These are phyloP conservation scores for Trematocara nigrifrons DNA, from an alignment of 2,113 vertebrate species.

Conservation along the genomic window DNA sequence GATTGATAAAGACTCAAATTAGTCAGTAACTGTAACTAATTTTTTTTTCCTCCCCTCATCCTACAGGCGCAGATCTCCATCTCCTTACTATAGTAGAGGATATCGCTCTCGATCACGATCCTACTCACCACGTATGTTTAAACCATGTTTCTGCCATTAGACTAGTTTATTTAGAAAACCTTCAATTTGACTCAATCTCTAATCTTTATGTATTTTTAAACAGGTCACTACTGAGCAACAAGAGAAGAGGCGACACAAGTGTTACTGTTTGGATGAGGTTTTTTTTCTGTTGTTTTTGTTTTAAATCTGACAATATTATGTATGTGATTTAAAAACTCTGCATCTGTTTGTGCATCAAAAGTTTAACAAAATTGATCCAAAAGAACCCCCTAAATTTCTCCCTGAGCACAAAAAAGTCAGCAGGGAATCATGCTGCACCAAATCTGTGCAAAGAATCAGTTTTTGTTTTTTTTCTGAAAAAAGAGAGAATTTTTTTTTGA, in stretches of 20 bases:
- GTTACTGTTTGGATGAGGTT: neutral
- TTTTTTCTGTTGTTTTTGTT: neutral
- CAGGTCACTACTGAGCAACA: constrained; percentile 59
- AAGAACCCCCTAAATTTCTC: neutral
- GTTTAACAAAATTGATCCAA: neutral
- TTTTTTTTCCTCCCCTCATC: neutral
- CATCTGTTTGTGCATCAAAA: neutral
- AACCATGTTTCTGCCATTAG: neutral
- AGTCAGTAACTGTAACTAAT: neutral
- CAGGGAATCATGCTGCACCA: neutral
- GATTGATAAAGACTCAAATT: neutral
- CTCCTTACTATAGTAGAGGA: constrained; percentile 87
- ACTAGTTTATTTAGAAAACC: neutral
- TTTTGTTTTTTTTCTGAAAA: neutral
- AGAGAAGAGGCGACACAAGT: neutral
- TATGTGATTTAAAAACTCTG: neutral
- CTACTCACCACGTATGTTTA: constrained; percentile 90
- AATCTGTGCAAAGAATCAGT: neutral
- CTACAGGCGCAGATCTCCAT: constrained; percentile 85
- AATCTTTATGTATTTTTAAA: neutral
- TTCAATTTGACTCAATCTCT: neutral
- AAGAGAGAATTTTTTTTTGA: accelerated
- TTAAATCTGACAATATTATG: neutral
- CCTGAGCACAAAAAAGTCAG: neutral
- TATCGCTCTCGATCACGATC: constrained; percentile 90